These are phyloP conservation scores for Sphenodon punctatus DNA, from an alignment of 2,797 vertebrate species.

Conservation along the genomic window DNA sequence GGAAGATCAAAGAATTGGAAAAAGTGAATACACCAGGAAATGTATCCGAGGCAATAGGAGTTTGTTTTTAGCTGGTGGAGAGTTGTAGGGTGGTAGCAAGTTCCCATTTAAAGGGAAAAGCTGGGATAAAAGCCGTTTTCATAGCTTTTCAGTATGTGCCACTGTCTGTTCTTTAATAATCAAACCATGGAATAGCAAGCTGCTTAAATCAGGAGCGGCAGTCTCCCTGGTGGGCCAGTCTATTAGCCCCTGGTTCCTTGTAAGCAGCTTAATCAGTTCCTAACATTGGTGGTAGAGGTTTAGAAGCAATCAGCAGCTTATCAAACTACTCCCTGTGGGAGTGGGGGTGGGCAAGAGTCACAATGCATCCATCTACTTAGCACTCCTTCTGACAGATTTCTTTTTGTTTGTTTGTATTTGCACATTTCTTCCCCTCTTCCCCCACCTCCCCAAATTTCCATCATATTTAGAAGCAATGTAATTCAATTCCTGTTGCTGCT, in stretches of 20 bases:
- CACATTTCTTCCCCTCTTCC: constrained; percentile 54
- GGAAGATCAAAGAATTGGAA: background rate
- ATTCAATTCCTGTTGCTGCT: constrained; percentile 74
- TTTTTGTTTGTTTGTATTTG: constrained; percentile 59
- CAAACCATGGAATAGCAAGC: constrained; percentile 47
- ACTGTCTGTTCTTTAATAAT: constrained; percentile 64
- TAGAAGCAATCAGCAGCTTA: constrained; percentile 67
- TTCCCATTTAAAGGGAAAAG: constrained; percentile 29
- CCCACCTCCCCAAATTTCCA: constrained; percentile 60
- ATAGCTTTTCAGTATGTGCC: constrained; percentile 52
- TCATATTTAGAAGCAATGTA: constrained; percentile 68
- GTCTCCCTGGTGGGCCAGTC: constrained; percentile 66
- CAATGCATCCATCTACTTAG: constrained; percentile 54
- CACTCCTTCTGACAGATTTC: constrained; percentile 51
- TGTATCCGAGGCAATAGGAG: background rate
- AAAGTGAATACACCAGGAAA: background rate
- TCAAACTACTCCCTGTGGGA: constrained; percentile 51
- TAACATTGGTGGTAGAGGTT: constrained; percentile 63
- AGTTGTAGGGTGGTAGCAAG: constrained; percentile 40
- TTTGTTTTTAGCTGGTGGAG: constrained; percentile 49
- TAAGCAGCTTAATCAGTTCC: constrained; percentile 75
- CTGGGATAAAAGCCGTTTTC: constrained; percentile 33
- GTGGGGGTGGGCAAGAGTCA: constrained; percentile 18
- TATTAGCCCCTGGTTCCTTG: constrained; percentile 62
- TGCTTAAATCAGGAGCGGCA: constrained; percentile 61